Conservation (phyloP, 2,797 vertebrate species). For the Naso thynnoides region DNA sequence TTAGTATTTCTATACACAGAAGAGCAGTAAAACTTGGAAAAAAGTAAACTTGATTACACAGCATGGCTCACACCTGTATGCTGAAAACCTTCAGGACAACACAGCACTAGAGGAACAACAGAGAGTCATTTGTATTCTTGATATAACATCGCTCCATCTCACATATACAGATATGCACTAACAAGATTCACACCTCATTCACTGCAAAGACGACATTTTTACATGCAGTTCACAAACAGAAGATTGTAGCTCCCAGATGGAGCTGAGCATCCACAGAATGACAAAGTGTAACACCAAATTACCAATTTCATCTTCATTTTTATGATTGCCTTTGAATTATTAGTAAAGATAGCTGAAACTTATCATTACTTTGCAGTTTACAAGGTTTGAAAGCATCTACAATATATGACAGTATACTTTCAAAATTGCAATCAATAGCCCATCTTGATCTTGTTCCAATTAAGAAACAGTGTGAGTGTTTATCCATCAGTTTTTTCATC, state of each 20-base stretch:
- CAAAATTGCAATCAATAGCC: neutral
- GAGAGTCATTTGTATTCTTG: neutral
- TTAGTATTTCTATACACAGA: conserved; percentile 21
- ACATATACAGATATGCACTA: conserved; percentile 15
- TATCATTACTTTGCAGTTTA: conserved; percentile 10
- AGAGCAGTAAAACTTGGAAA: conserved; percentile 39
- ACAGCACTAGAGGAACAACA: conserved; percentile 8
- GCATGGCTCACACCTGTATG: neutral
- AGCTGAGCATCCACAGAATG: neutral
- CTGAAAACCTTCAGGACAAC: neutral
- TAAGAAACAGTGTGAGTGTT: neutral
- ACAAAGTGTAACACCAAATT: conserved; percentile 2
- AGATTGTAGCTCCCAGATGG: conserved; percentile 11
- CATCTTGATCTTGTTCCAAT: neutral
- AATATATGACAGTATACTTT: conserved; percentile 29
- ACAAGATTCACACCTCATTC: conserved; percentile 1
- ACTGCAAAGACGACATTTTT: conserved; percentile 3
- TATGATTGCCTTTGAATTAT: neutral
- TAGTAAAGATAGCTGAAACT: neutral
- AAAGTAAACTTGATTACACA: conserved; percentile 24
- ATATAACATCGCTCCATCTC: neutral
- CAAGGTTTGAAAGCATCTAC: neutral
- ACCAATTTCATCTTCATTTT: conserved; percentile 12
- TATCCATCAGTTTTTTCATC: neutral
- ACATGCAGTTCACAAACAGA: neutral